Percentiles rank a stretch among this genome's conserved stretches.
phyloP scores from a whole-genome alignment of 2,797 vertebrate genomes.

The Echiichthys vipera region DNA sequence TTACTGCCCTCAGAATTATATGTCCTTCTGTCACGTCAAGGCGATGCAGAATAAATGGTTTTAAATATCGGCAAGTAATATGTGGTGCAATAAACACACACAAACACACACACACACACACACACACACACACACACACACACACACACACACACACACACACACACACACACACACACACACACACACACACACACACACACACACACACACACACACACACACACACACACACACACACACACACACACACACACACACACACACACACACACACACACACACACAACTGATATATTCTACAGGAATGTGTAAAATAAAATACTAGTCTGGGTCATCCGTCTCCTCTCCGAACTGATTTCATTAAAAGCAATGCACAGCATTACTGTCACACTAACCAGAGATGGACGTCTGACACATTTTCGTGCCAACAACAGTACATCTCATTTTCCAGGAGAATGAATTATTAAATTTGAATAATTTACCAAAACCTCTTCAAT shows the following conservation, averaged over 20 bases:
- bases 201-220: too few relatives aligned
- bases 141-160: too few relatives aligned
- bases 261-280: too few relatives aligned
- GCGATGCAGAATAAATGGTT: too few relatives aligned
- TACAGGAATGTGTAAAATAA: constrained; percentile 14
- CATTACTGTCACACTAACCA: constrained; percentile 9
- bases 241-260: too few relatives aligned
- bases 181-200: too few relatives aligned
- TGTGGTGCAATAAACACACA: too few relatives aligned
- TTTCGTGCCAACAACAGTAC: neutral
- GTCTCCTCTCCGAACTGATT: neutral
- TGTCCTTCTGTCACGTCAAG: too few relatives aligned
- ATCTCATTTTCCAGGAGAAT: neutral
- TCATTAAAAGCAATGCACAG: constrained; percentile 19
- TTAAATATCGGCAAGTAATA: too few relatives aligned
- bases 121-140: too few relatives aligned
- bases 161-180: too few relatives aligned
- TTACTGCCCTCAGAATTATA: neutral
- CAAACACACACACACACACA: too few relatives aligned
- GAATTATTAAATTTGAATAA: neutral
- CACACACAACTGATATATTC: neutral
- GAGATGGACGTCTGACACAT: neutral
- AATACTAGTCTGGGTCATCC: neutral
- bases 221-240: neutral
- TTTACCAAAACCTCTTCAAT: neutral